These are phyloP conservation scores for Mormoops blainvillei DNA, from an alignment of 2,113 vertebrate genomes.

Conservation along the genomic window DNA sequence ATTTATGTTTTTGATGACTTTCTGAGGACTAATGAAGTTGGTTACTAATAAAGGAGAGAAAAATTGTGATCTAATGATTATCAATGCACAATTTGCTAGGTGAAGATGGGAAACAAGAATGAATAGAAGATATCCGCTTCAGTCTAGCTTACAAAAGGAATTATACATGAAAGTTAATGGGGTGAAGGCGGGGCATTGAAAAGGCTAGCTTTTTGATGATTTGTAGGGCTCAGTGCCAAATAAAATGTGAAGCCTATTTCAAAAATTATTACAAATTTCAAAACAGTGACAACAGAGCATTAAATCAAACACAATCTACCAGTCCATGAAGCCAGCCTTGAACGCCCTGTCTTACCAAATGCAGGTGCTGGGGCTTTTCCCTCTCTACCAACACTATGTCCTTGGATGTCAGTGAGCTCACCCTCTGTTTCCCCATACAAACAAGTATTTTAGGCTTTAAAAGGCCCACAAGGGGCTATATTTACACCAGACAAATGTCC, in stretches of 20 bases:
- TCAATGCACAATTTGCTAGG: background rate
- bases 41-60: background rate
- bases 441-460: background rate
- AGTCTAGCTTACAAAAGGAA: background rate
- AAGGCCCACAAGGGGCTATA: background rate
- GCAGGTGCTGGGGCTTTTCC: background rate
- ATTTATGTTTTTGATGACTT: background rate
- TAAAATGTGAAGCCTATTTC: background rate
- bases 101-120: background rate
- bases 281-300: background rate
- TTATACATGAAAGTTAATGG: background rate
- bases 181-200: background rate
- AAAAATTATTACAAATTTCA: background rate
- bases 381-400: background rate
- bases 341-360: background rate
- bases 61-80: background rate
- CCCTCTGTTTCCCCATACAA: background rate
- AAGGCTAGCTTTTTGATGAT: background rate
- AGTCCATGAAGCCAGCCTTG: background rate
- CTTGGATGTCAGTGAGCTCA: background rate
- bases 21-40: background rate
- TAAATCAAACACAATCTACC: background rate
- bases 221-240: background rate
- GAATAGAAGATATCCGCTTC: background rate
- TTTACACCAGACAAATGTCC: background rate